Base-by-base conservation (phyloP, 1,140 invertebrate species). In the Aphelinus atriplicis region DNA sequence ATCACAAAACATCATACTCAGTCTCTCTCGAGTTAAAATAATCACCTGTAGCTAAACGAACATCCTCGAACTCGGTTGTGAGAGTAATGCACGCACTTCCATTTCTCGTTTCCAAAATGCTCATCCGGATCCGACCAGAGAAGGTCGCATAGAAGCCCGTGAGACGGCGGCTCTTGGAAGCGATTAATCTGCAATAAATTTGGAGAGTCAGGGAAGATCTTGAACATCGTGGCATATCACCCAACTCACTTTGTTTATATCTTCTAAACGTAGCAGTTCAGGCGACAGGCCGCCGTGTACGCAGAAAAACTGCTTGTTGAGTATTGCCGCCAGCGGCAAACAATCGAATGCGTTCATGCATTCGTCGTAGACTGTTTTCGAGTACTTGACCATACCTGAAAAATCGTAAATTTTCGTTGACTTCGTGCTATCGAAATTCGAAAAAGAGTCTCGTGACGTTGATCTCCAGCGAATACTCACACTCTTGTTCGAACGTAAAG, bases 401-500 rank as follows among this genome's bases (percentile, higher is more conserved):
- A 61, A 61, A 45, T 26, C 9, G 51, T 9, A 26, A 5, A 2
- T 26, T 4, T 26, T 0, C 7, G 9, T n/a, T 0, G 10, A 69
- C 1, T 26, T 61, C 26, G 26, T 26, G 26, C 26, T 61, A 26
- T 61, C 3, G 60, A 61, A 61, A 61, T 7, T 43, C 4, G 9
- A 45, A 42, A 42, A n/a, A 5, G 10, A 64, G 26, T 26, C 7
- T 60, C 7, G 1, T 3, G 5, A 26, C 9, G 10, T 48, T 10
- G 48, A 64, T 6, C 2, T 9, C 3, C 9, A 5, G 1, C 42
- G 7, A 0, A 51, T 71, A 94, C 95, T 98, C 95, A 96, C 98
- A 99, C 94, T 99, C 98, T 92, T 99, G 97, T 91, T 99, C 99
- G 92, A 99, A 99, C 83, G 98, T 99, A 92, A 99, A 99, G 90